Evolutionary conservation across 2,888 invertebrate species (phyloP).

Genomic region (Cerastoderma edule): DNA sequence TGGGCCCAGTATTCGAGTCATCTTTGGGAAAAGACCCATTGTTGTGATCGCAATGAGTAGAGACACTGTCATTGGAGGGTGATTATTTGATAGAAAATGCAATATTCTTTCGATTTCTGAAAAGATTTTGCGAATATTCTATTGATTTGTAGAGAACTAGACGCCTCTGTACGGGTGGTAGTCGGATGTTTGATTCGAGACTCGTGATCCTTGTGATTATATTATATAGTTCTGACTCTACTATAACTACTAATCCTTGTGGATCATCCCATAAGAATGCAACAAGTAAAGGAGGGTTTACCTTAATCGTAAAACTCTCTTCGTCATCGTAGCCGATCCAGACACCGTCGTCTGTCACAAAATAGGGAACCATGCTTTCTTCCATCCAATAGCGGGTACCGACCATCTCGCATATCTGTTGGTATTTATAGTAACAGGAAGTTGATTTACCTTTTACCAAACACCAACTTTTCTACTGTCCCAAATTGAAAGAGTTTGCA

Average conservation of each 20-base stretch:
- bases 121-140: neutral
- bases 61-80: too few species aligned
- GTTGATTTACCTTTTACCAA: too few species aligned
- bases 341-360: conserved; percentile 38
- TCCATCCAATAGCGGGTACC: conserved; percentile 46
- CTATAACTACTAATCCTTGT: neutral
- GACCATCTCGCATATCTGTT: conserved; percentile 51
- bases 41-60: too few species aligned
- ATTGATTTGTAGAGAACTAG: neutral
- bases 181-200: neutral
- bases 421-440: too few species aligned
- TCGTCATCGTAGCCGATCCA: conserved; percentile 70
- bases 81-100: too few species aligned
- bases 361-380: conserved; percentile 61
- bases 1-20: too few species aligned
- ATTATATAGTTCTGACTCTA: neutral
- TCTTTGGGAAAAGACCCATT: too few species aligned
- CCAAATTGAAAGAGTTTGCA: too few species aligned
- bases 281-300: too few species aligned
- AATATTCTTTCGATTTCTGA: too few species aligned
- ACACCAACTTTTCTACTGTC: too few species aligned
- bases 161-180: neutral
- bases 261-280: neutral
- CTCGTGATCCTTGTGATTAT: neutral
- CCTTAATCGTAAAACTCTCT: conserved; percentile 59